These are phyloP conservation scores for Microplitis mediator DNA, from an alignment of 1,140 invertebrate species.

Conservation along the genomic window DNA sequence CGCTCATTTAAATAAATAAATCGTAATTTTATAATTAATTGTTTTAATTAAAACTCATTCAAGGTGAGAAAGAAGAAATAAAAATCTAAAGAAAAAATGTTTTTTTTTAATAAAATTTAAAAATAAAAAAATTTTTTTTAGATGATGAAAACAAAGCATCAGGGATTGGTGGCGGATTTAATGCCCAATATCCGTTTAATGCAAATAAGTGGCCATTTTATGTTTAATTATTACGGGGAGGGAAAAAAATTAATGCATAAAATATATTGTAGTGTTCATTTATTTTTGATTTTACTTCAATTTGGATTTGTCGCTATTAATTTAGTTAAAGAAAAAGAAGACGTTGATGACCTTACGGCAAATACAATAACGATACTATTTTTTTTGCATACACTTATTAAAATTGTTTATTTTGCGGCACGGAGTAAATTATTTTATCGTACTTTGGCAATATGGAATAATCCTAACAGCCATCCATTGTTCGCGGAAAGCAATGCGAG, in stretches of 20 bases:
- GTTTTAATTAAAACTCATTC: not conserved
- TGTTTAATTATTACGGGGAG: slow-evolving; percentile 76
- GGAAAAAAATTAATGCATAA: slow-evolving; percentile 55
- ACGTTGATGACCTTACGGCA: slow-evolving; percentile 79
- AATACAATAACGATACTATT: slow-evolving; percentile 83
- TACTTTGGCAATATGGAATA: slow-evolving; percentile 78
- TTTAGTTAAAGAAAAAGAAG: slow-evolving; percentile 72
- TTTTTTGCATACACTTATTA: slow-evolving; percentile 78
- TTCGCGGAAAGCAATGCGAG: slow-evolving; percentile 82
- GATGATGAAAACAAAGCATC: slow-evolving; percentile 67
- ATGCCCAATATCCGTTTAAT: slow-evolving; percentile 82
- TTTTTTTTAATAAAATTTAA: not conserved
- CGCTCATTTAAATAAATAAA: too few relatives aligned
- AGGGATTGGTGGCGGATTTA: slow-evolving; percentile 79
- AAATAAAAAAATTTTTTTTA: slow-evolving; percentile 33
- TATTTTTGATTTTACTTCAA: slow-evolving; percentile 70
- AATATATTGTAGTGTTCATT: slow-evolving; percentile 60
- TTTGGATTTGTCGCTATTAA: slow-evolving; percentile 71
- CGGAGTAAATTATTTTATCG: slow-evolving; percentile 78
- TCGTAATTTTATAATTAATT: not conserved
- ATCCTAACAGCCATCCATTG: slow-evolving; percentile 79
- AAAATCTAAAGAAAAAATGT: too few relatives aligned
- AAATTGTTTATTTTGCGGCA: slow-evolving; percentile 74
- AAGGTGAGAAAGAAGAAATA: slow-evolving; percentile 8
- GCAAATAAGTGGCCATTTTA: slow-evolving; percentile 76